Evolutionary conservation across 2,888 invertebrate species (phyloP).

Genomic region (Chelonus formosanus): DNA sequence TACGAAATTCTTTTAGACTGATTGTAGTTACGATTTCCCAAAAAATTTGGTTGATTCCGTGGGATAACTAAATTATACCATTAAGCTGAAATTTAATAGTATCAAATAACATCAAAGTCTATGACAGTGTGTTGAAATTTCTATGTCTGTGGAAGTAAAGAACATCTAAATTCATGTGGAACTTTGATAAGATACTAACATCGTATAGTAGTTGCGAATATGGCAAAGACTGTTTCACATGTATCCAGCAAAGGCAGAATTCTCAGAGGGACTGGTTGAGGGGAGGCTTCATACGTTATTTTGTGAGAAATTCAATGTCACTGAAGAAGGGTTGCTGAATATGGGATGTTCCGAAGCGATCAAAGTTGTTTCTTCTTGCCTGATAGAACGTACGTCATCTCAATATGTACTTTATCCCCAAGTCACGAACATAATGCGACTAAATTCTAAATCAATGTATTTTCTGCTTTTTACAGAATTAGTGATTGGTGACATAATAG

Average conservation of each 20-base stretch:
- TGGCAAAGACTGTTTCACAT: not conserved
- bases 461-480: too few species aligned
- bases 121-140: not conserved
- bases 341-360: slow-evolving; percentile 30
- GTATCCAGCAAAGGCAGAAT: not conserved
- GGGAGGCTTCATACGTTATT: not conserved
- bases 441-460: too few species aligned
- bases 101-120: not conserved
- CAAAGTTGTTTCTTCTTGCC: slow-evolving; percentile 36
- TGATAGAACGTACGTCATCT: slow-evolving; percentile 14
- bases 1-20: too few species aligned
- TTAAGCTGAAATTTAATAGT: too few species aligned
- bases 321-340: not conserved
- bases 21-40: too few species aligned
- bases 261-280: not conserved
- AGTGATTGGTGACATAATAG: too few species aligned
- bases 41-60: too few species aligned
- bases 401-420: not conserved
- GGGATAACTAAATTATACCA: too few species aligned
- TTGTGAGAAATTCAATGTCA: slow-evolving; percentile 13
- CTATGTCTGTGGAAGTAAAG: too few species aligned
- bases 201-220: not conserved
- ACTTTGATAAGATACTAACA: not conserved
- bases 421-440: not conserved
- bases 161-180: too few species aligned